Base-by-base conservation (phyloP, 2,113 vertebrate species). In the Albula glossodonta region DNA sequence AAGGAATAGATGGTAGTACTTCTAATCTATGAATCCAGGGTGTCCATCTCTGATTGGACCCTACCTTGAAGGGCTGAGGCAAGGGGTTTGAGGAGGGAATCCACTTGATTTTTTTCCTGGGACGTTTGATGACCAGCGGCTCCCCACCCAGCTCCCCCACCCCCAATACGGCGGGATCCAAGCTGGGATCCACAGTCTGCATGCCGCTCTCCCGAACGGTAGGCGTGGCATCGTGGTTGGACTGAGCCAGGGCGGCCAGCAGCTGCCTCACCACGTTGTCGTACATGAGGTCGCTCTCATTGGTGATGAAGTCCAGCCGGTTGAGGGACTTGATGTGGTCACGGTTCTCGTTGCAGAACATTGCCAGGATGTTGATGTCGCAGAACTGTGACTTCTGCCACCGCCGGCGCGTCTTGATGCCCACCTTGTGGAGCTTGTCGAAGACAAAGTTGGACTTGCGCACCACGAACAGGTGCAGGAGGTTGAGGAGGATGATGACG, bases 341-440 rank as follows among this genome's bases (percentile, higher is more conserved):
- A 15, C 98, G 95, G 91, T 99, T 99, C 94, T 99, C 98, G 22
- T 99, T 97, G 91, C 98, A 99, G 92, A 99, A 99, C 98, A 99
- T 97, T 60, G 98, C 98, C 90, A 99, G 94, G 92, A 99, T 99
- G 93, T 99, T 99, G 90, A 99, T 99, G 91, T 99, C 98, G 4
- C 98, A 99, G 94, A 99, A 99, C 93, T 97, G 98, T 0, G 98
- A 99, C 92, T 99, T 98, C 91, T 97, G 98, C 98, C 98, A 99
- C 90, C 98, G 97, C 5, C 97, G 95, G 50, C 97, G 97, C 0
- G 97, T 99, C 94, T 99, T 98, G 89, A 99, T 99, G 63, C 98
- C 98, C 15, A 99, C 98, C 93, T 99, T 99, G 90, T 99, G 97
- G 90, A 99, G 94, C 91, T 99, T 99, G 96, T 99, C 97, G 84